Percentiles rank a stretch among this genome's conserved stretches.
phyloP scores from a whole-genome alignment of 1,140 invertebrate species.

The Heliconius hewitsoni region DNA sequence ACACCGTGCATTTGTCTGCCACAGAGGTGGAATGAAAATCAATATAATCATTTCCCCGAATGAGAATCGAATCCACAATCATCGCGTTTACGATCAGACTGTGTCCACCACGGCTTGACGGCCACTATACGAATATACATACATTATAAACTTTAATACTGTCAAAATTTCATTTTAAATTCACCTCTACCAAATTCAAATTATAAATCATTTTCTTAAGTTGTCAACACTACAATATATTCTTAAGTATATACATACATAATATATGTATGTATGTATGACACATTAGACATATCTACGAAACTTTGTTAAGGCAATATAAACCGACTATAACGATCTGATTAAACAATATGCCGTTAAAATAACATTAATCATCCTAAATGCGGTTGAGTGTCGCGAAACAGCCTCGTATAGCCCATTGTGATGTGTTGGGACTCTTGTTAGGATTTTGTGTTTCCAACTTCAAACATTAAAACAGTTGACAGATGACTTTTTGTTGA shows the following conservation, averaged over 20 bases:
- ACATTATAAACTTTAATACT: too few species aligned
- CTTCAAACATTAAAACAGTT: constrained; percentile 8
- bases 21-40: neutral
- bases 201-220: too few species aligned
- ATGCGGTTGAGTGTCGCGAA: constrained; percentile 45
- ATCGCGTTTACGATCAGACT: too few species aligned
- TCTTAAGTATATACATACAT: neutral
- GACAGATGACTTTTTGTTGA: constrained; percentile 5
- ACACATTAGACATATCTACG: neutral
- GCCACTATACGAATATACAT: too few species aligned
- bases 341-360: constrained; percentile 58
- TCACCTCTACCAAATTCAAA: too few species aligned
- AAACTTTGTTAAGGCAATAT: neutral
- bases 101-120: too few species aligned
- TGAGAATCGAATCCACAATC: too few species aligned
- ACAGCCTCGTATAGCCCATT: constrained; percentile 7
- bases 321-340: neutral
- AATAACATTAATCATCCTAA: constrained; percentile 57
- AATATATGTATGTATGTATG: neutral
- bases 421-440: constrained; percentile 24
- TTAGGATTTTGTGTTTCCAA: constrained; percentile 7
- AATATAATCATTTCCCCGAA: too few species aligned
- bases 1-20: too few species aligned
- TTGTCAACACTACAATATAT: constrained; percentile 1
- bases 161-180: too few species aligned